Evolutionary conservation across 2,797 vertebrate species (phyloP).

Genomic region (Pagetopsis macropterus): DNA sequence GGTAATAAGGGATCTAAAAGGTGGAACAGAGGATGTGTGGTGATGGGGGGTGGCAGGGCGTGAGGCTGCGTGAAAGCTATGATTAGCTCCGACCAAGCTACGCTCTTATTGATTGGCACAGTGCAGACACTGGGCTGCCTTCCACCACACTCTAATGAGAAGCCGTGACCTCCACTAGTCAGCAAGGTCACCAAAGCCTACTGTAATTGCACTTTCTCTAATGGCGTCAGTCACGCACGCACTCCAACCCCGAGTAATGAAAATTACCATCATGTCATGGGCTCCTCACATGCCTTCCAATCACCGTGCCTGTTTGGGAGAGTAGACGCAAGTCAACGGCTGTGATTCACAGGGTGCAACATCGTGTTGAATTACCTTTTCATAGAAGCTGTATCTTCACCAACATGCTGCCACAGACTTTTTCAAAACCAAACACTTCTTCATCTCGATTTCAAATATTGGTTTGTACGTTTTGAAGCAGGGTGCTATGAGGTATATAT

Average conservation of each 20-base stretch:
- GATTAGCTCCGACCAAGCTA: conserved; percentile 85
- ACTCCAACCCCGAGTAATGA: conserved; percentile 84
- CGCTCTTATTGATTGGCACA: conserved; percentile 88
- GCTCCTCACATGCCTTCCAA: conserved; percentile 78
- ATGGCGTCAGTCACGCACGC: conserved; percentile 87
- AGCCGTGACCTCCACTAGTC: conserved; percentile 87
- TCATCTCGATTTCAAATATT: background rate
- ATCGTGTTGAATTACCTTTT: conserved; percentile 21
- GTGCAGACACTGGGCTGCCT: conserved; percentile 87
- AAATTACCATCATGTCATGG: conserved; percentile 87
- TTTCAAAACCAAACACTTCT: background rate
- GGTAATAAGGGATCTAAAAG: conserved; percentile 66
- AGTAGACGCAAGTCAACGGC: conserved; percentile 71
- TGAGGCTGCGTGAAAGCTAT: conserved; percentile 82
- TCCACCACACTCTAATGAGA: conserved; percentile 89
- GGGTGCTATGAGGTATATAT: too few relatives aligned
- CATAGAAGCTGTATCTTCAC: conserved; percentile 32
- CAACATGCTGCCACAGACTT: conserved; percentile 8
- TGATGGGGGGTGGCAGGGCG: conserved; percentile 62
- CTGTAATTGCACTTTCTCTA: conserved; percentile 90
- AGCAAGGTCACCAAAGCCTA: conserved; percentile 88
- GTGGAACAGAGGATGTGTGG: conserved; percentile 54
- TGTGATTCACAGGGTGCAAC: conserved; percentile 46
- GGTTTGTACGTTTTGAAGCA: too few relatives aligned
- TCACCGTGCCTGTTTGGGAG: conserved; percentile 73